A percentile compares a stretch with the other conserved stretches of the same genome.
phyloP scores from a whole-genome alignment of 2,888 invertebrate genomes.

The Tupiocoris notatus region DNA sequence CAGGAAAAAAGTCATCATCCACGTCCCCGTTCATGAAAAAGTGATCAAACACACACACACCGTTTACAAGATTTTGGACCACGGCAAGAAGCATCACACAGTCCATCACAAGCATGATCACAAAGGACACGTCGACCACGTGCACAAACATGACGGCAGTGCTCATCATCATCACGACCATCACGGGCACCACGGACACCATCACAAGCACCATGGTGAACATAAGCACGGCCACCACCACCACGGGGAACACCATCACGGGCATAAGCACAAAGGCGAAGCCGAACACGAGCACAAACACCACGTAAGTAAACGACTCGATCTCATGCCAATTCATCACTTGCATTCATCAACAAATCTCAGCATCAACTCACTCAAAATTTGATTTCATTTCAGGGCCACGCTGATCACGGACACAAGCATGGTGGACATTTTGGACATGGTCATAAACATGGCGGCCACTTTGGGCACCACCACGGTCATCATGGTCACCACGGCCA shows the following conservation, averaged over 20 bases:
- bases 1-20: conserved; percentile 67
- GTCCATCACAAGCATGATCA: conserved; percentile 51
- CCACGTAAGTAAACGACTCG: conserved; percentile 48
- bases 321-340: no score
- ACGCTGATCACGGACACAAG: conserved; percentile 55
- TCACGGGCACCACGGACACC: conserved; percentile 47
- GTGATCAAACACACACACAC: conserved; percentile 70
- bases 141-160: conserved; percentile 50
- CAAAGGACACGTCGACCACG: conserved; percentile 49
- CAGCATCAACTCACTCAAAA: neutral
- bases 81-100: conserved; percentile 50
- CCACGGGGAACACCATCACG: conserved; percentile 55
- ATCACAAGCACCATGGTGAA: conserved; percentile 50
- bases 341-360: neutral
- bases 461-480: conserved; percentile 51
- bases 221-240: conserved; percentile 53
- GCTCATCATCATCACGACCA: conserved; percentile 49
- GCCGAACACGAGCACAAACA: conserved; percentile 52
- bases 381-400: conserved; percentile 49
- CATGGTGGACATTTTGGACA: conserved; percentile 57
- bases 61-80: conserved; percentile 59
- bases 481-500: conserved; percentile 46
- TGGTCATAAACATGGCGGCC: conserved; percentile 55
- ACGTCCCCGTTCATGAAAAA: conserved; percentile 67
- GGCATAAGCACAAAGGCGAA: conserved; percentile 53